A percentile compares a stretch with the other conserved stretches of the same genome.
Conservation (phyloP, 2,113 vertebrate genomes). For the Cyprinodon tularosa region DNA sequence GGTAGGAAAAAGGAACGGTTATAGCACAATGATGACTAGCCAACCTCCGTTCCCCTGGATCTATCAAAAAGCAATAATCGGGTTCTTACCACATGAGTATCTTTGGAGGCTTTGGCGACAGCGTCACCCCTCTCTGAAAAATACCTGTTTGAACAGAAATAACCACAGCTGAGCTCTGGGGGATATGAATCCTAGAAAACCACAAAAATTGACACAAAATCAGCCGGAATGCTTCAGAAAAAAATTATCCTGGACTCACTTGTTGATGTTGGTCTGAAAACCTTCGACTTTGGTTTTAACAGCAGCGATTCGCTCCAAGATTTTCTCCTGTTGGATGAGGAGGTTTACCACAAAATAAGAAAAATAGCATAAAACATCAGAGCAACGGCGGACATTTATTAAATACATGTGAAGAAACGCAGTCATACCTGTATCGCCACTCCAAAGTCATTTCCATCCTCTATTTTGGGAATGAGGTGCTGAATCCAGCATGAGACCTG, state of each 20-base stretch:
- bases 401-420: not conserved
- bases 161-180: not conserved
- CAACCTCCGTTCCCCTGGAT: not conserved
- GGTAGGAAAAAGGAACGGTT: not conserved
- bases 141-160: constrained; percentile 43
- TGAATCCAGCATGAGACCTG: constrained; percentile 89
- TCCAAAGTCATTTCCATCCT: constrained; percentile 93
- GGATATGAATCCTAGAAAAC: not conserved
- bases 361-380: not conserved
- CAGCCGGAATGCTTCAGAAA: not conserved
- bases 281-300: constrained; percentile 88
- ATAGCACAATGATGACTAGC: not conserved
- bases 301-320: constrained; percentile 86
- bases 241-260: constrained; percentile 28
- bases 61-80: not conserved
- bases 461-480: constrained; percentile 89
- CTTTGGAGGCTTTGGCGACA: constrained; percentile 91
- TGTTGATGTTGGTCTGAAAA: constrained; percentile 82
- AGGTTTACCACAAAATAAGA: not conserved
- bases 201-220: not conserved
- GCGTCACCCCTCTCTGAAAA: constrained; percentile 87
- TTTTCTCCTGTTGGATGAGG: constrained; percentile 82
- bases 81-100: constrained; percentile 88
- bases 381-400: not conserved
- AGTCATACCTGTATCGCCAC: constrained; percentile 87